Evolutionary conservation across 2,888 invertebrate genomes (phyloP).

Genomic region (Cryptops parisi): DNA sequence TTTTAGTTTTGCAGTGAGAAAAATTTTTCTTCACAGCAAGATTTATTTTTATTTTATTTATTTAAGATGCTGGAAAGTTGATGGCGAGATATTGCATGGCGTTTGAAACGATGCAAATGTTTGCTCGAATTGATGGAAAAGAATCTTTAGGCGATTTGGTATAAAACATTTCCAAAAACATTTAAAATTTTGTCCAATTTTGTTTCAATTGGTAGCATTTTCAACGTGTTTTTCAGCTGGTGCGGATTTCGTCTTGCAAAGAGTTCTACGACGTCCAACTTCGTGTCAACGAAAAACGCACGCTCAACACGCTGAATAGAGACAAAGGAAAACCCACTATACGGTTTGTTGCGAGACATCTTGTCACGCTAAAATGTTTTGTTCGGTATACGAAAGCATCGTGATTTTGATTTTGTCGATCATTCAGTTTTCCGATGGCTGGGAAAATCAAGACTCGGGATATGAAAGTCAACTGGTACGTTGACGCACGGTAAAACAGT

Average conservation of each 20-base stretch:
- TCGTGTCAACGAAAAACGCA: slow-evolving; percentile 50
- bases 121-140: not conserved
- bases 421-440: not conserved
- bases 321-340: slow-evolving; percentile 43
- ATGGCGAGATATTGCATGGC: not conserved
- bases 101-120: not conserved
- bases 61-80: not conserved
- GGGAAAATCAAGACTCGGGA: not conserved
- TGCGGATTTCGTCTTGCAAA: slow-evolving; percentile 33
- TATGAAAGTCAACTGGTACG: slow-evolving; percentile 7
- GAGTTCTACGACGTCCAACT: slow-evolving; percentile 54
- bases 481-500: too few relatives aligned
- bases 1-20: too few relatives aligned
- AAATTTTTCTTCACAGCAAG: too few relatives aligned
- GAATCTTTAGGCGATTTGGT: not conserved
- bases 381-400: not conserved
- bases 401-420: not conserved
- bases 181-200: too few relatives aligned
- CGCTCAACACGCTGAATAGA: slow-evolving; percentile 52
- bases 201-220: not conserved
- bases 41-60: not conserved
- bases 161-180: not conserved
- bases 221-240: not conserved
- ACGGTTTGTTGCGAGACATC: slow-evolving; percentile 28
- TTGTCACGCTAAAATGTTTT: not conserved